Evolutionary conservation across 2,888 invertebrate genomes (phyloP), one percentile per base, ranked within the genome.

Genomic region (Dynastes grantii): DNA sequence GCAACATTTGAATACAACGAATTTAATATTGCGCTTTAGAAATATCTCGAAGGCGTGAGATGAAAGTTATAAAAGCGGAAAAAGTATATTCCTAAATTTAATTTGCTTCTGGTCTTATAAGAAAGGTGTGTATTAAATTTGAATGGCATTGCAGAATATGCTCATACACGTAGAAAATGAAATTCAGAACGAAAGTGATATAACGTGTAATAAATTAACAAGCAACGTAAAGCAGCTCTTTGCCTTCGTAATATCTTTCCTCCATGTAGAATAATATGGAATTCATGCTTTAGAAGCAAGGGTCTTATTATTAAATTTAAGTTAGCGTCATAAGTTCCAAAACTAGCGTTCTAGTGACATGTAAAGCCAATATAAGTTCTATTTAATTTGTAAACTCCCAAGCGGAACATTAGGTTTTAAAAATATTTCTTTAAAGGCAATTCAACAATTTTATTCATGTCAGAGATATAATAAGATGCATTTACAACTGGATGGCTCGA

Each of bases 271-370:
- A 55, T 6, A 55, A 55, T 13, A 16, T 6, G 55, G 4, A 55
- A 55, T 55, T 55, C n/a, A 55, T 22, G 22, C 55, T 55, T 22
- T 6, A 8, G 16, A 13, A 16, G 5, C n/a, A 45, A 55, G n/a
- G 55, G 6, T 22, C 55, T 37, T 40, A 65, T 65, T 65, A 65
- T 65, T 65, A 65, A 65, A 65, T 65, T 11, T 40, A 40, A 65
- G 40, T 65, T 65, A 65, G n/a, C 45, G 16, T 8, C 65, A 45
- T 65, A 65, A 37, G 32, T 65, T 65, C 9, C 16, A 22, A 45
- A 45, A 11, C 45, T 45, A 45, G 11, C 8, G 8, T 45, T 16
- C 16, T 65, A 65, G 40, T 40, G 65, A 40, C 65, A 16, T 40
- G 37, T n/a, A 5, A 65, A 8, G 16, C 0, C 37, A 65, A 65